phyloP scores from a whole-genome alignment of 1,140 invertebrate genomes.

The Apis florea region DNA sequence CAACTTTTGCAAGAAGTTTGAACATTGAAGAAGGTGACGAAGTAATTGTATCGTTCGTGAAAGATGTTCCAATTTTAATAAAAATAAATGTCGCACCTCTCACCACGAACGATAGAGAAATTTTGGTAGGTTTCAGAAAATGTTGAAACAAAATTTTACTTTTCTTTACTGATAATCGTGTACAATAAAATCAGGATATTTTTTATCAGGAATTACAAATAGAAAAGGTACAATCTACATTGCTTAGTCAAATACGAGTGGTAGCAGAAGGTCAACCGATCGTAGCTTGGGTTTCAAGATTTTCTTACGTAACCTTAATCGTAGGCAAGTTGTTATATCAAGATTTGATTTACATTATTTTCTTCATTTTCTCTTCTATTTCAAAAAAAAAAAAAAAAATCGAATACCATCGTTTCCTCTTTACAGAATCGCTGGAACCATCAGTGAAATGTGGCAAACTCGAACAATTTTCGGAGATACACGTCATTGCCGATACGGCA shows the following conservation, averaged over 20 bases:
- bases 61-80: conserved; percentile 62
- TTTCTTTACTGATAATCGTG: neutral
- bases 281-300: conserved; percentile 76
- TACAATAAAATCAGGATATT: neutral
- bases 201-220: conserved; percentile 70
- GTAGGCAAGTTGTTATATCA: conserved; percentile 64
- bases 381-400: no score
- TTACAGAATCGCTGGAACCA: conserved; percentile 56
- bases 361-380: no score
- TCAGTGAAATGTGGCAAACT: conserved; percentile 69
- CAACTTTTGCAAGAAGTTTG: conserved; percentile 75
- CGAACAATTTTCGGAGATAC: conserved; percentile 72
- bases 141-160: neutral
- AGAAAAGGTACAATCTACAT: conserved; percentile 71
- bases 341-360: no score
- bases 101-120: conserved; percentile 81
- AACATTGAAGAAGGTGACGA: conserved; percentile 72
- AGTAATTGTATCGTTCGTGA: conserved; percentile 66
- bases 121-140: conserved; percentile 71
- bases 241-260: conserved; percentile 73
- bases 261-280: conserved; percentile 72
- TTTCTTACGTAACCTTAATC: conserved; percentile 68
- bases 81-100: conserved; percentile 73
- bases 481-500: conserved; percentile 59
- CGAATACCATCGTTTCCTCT: neutral